Evolutionary conservation across 1,140 invertebrate genomes (phyloP), one percentile per base, ranked within the genome.

Genomic region (Tetramorium parvispinum): DNA sequence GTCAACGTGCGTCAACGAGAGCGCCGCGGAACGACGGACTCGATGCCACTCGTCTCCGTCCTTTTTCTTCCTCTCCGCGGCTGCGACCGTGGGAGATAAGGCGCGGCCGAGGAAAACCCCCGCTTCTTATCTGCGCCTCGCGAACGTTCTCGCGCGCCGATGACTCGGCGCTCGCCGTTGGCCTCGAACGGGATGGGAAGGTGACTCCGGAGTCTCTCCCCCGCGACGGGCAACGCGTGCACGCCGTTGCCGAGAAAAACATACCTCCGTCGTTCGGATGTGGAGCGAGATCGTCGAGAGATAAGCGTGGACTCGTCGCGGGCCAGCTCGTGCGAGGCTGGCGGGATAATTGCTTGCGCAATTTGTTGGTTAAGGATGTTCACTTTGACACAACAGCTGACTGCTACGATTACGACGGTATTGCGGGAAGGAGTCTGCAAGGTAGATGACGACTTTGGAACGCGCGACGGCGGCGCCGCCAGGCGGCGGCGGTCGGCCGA

Each of bases 351-450:
- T 89, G 76, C 86, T 77, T n/a, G 55, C 68, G 57, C 85, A 88
- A 76, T 91, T 91, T 91, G 77, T 91, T 91, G 90, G 90, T 91
- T 91, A 91, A 89, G 86, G 57, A 91, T 63, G 79, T 89, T 88
- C 86, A 77, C 79, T 91, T 16, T 86, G 90, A 89, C 88, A 91
- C 78, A 91, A 91, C 91, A 91, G 91, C 91, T 91, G 91, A 91
- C 85, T 88, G 85, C 55, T 85, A 43, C 59, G 63, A 87, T 86
- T 77, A 85, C 27, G 43, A 53, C n/a, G 49, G 77, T 66, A 53
- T 27, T 70, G 75, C 46, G 37, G n/a, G 18, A 71, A n/a, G 55
- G 18, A n/a, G 11, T 13, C 18, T 2, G 40, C 16, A 7, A 70
- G 76, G 78, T 46, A n/a, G 37, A 68, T 68, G 40, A 24, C 11